Evolutionary conservation across 2,797 vertebrate genomes (phyloP).

Genomic region (Aselliscus stoliczkanus): DNA sequence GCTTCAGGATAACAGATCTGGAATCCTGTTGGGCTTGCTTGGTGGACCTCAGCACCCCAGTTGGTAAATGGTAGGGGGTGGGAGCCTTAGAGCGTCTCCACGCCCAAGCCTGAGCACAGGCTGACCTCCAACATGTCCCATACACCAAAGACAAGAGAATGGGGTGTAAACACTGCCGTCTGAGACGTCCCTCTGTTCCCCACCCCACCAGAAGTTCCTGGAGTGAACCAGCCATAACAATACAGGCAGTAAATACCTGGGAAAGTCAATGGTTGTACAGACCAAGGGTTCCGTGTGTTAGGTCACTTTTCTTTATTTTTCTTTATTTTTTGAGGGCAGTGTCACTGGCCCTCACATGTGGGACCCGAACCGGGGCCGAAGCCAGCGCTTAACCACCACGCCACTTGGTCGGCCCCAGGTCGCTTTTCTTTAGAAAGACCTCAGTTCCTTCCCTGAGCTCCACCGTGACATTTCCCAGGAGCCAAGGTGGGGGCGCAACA

Average conservation of each 20-base stretch:
- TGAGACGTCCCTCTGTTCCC: not conserved
- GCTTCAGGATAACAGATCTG: not conserved
- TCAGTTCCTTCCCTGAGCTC: not conserved
- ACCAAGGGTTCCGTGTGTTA: not conserved
- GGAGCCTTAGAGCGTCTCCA: not conserved
- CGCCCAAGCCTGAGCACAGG: not conserved
- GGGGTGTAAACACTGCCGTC: not conserved
- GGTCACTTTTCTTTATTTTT: not conserved
- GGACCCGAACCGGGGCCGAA: no score
- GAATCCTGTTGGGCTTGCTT: not conserved
- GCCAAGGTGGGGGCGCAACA: not conserved
- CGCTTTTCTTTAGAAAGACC: not conserved
- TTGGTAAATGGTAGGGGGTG: not conserved
- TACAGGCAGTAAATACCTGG: not conserved
- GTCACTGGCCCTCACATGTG: no score
- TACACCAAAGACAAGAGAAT: not conserved
- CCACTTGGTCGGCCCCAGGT: no score
- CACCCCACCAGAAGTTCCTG: not conserved
- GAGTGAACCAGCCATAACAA: not conserved
- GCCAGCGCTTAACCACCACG: no score
- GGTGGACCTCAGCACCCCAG: not conserved
- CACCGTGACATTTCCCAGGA: not conserved
- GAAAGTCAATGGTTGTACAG: not conserved
- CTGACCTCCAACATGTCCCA: not conserved
- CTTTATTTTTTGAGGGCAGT: no score